phyloP scores from a whole-genome alignment of 2,113 vertebrate species.

The Oxygymnocypris stewartii region DNA sequence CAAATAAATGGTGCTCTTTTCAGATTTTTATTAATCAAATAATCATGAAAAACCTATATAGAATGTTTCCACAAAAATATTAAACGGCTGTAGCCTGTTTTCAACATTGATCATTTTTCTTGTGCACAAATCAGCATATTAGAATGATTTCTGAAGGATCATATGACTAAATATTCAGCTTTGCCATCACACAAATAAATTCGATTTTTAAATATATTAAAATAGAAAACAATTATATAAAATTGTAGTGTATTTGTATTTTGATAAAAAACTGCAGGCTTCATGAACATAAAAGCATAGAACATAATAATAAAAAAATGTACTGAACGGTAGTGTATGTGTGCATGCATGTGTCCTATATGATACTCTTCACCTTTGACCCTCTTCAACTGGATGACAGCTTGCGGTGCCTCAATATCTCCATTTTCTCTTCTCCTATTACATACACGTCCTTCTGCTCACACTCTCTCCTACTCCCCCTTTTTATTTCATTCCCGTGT shows the following conservation, averaged over 20 bases:
- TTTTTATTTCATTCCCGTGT: conserved; percentile 19
- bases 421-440: conserved; percentile 34
- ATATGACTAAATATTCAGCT: background rate
- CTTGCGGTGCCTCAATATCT: conserved; percentile 42
- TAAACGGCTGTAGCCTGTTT: background rate
- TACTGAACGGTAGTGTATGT: background rate
- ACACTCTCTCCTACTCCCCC: background rate
- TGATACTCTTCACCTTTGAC: conserved; percentile 47
- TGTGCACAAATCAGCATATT: background rate
- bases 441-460: conserved; percentile 33
- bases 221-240: background rate
- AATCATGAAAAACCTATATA: background rate
- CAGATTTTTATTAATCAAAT: background rate
- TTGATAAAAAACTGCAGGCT: background rate
- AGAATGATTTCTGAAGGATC: background rate
- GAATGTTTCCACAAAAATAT: background rate
- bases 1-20: background rate
- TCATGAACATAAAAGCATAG: background rate
- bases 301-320: too few species aligned
- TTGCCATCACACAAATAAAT: background rate
- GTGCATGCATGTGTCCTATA: conserved; percentile 1
- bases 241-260: background rate
- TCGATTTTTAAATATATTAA: background rate
- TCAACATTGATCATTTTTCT: background rate
- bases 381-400: conserved; percentile 49